phyloP scores from a whole-genome alignment of 2,888 invertebrate genomes.

The Drosophila atripex region DNA sequence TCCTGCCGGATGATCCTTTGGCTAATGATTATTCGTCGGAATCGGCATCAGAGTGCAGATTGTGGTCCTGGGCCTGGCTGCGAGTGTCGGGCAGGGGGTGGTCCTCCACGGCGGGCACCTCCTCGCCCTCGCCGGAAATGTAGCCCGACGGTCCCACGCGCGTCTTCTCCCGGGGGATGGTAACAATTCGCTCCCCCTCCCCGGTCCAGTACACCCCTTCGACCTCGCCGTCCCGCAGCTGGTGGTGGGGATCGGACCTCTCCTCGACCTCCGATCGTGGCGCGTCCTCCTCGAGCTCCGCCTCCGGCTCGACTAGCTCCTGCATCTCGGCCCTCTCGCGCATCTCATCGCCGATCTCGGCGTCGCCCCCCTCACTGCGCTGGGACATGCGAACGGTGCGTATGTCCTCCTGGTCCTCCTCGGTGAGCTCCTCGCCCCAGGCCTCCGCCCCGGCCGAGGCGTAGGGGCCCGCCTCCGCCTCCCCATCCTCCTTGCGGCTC shows the following conservation, averaged over 20 bases:
- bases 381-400: slow-evolving; percentile 6
- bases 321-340: background rate
- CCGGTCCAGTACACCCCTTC: slow-evolving; percentile 41
- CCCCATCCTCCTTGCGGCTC: background rate
- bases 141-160: background rate
- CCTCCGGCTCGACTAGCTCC: background rate
- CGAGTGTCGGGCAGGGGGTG: background rate
- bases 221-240: background rate
- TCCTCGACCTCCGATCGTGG: background rate
- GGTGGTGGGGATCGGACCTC: background rate
- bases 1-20: background rate
- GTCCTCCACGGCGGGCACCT: background rate
- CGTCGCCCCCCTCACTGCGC: background rate
- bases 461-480: background rate
- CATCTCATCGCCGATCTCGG: background rate
- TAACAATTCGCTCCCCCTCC: slow-evolving; percentile 15
- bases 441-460: slow-evolving; percentile 1
- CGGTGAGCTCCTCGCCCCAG: slow-evolving; percentile 4
- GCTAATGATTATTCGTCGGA: slow-evolving; percentile 1
- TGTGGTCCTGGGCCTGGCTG: background rate
- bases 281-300: background rate
- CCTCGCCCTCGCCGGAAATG: slow-evolving; percentile 29
- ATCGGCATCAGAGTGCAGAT: background rate
- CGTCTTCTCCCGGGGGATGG: background rate
- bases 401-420: slow-evolving; percentile 1